These are phyloP conservation scores for Clepsis dumicolana DNA, from an alignment of 2,888 invertebrate species.

Conservation along the genomic window DNA sequence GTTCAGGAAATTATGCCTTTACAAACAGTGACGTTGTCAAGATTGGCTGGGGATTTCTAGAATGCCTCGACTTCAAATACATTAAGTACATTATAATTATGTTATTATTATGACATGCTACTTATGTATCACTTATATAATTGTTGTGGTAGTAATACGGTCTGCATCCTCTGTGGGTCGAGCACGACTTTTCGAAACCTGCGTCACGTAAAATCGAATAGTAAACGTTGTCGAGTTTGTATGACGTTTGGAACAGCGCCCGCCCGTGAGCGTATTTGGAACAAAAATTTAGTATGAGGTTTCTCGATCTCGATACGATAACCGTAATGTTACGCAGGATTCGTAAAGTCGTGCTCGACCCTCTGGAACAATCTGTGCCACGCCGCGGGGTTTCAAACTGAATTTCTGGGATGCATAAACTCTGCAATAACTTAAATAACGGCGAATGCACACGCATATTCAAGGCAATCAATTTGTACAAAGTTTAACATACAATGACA, in stretches of 20 bases:
- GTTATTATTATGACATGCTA: too few species aligned
- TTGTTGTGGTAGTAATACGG: background rate
- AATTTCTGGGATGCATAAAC: constrained; percentile 17
- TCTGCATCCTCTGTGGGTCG: background rate
- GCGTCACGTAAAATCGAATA: too few species aligned
- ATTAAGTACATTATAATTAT: too few species aligned
- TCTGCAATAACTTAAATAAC: constrained; percentile 7
- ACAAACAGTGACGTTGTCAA: background rate
- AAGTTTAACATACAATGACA: background rate
- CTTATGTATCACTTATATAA: too few species aligned
- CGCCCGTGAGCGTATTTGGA: too few species aligned
- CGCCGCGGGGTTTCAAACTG: constrained; percentile 4
- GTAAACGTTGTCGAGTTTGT: too few species aligned
- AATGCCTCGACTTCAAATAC: background rate
- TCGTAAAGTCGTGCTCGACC: too few species aligned
- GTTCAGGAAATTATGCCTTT: constrained; percentile 25
- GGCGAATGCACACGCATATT: background rate
- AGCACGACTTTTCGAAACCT: too few species aligned
- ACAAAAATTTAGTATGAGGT: too few species aligned
- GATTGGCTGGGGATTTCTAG: background rate
- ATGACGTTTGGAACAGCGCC: too few species aligned
- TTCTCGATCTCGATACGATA: too few species aligned
- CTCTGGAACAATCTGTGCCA: background rate
- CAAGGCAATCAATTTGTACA: background rate
- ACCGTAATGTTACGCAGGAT: too few species aligned